Evolutionary conservation across 2,888 invertebrate genomes (phyloP), one percentile per base, ranked within the genome.

Genomic region (Neria commutata): DNA sequence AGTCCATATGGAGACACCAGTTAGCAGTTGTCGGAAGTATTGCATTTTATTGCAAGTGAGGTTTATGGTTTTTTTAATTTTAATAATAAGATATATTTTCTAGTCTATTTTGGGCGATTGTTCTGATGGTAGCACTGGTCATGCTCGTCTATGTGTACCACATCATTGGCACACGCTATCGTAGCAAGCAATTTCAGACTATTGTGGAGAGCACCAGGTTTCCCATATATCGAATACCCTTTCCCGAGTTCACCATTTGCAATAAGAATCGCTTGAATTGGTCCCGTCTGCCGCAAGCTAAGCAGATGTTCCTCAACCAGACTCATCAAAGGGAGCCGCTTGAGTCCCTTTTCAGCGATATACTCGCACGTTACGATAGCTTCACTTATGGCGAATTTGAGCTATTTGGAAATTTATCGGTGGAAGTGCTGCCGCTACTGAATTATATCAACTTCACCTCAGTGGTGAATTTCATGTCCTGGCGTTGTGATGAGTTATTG

Each of bases 401-500:
- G 16, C 54, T 58, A 17, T 76, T 75, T 34, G 55, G 60, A 6
- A 58, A 61, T 45, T 45, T 73, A 4, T 23, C 25, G 67, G 48
- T 68, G 1, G 25, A 64, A 3, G 26, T 61, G 0, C 54, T 79
- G 10, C 29, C 58, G 0, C 26, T 60, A 1, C 58, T 81, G 3
- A 69, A 79, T 58, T 70, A 74, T 55, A 60, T 81, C 0, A 81
- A 81, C 60, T 73, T 82, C 11, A 74, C 72, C 0, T 50, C 69
- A 2, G 70, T 81, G 8, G 71, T 68, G 0, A 62, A 59, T 2
- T 74, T 78, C 29, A 71, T 80, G 74, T 58, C 75, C 0, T 79
- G 78, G 75, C 70, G 69, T 2, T 84, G 84, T 56, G 70, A 82
- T 21, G 84, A 83, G 51, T 57, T 84, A 14, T 55, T 80, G 0